Base-by-base conservation (phyloP, 2,113 vertebrate species). In the Labeo rohita region DNA sequence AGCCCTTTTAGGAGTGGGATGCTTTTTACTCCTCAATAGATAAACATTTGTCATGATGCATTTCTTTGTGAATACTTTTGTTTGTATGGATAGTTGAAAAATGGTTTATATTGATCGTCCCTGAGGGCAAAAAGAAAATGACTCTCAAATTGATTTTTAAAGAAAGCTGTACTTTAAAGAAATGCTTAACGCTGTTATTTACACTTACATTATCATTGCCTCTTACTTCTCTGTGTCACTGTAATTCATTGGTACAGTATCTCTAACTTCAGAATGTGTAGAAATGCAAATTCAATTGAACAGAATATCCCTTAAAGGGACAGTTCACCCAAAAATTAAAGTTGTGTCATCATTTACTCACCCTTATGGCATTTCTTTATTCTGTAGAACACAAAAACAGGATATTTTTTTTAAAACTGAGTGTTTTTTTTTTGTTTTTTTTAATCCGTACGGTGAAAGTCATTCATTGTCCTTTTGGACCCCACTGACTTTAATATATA, bases 121-220 rank as follows among this genome's bases (percentile, higher is more conserved):
- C 65, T 15, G 28, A 15, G 47, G 47, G 47, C n/a, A 13, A 70
- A 39, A 70, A 16, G 15, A 54, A 70, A 70, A 52, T 36, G 2
- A 91, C 93, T 91, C 91, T 70, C 4, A 70, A 36, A 83, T 70
- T 7, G 45, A 52, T 36, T 83, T 70, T 81, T 34, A 36, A 81
- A 66, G 80, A 68, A 66, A 49, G 36, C 56, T 45, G 77, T 47
- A 63, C 12, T 63, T 63, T 47, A n/a, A 12, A 23, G 21, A 50
- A 47, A 76, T 50, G 73, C 52, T 34, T n/a, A 61, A 43, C 23
- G n/a, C 2, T 12, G 12, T 16, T 5, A 23, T 21, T 52, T 8
- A 15, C 78, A 52, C 72, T 15, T 21, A 39, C 75, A 28, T 50
- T 61, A 77, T 28, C 8, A 8, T 39, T 21, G 52, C 52, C 23